Evolutionary conservation across 2,888 invertebrate species (phyloP).

Genomic region (Drosophila prostipennis): DNA sequence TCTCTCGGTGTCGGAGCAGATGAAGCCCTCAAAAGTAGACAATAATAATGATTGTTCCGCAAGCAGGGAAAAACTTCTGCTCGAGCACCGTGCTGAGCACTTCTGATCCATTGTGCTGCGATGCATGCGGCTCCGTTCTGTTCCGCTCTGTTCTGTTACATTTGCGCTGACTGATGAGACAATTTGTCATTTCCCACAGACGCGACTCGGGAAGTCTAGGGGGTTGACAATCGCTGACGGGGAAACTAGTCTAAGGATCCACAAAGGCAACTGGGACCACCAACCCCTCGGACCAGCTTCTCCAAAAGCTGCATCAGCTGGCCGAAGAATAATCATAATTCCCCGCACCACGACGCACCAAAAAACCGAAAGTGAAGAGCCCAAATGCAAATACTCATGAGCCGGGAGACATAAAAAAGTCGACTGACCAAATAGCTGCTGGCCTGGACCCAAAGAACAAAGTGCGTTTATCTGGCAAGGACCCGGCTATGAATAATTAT

Average conservation of each 20-base stretch:
- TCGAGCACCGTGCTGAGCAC: slow-evolving; percentile 11
- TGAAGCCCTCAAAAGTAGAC: slow-evolving; percentile 61
- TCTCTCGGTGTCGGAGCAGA: slow-evolving; percentile 19
- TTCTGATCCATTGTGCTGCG: slow-evolving; percentile 28
- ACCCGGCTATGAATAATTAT: slow-evolving; percentile 76
- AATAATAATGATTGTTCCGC: slow-evolving; percentile 73
- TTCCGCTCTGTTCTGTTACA: slow-evolving; percentile 14
- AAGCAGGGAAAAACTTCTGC: slow-evolving; percentile 30
- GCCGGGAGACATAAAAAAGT: not conserved
- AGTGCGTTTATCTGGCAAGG: slow-evolving; percentile 56
- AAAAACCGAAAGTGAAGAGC: slow-evolving; percentile 45
- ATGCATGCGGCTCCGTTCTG: slow-evolving; percentile 1
- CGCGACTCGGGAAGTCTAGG: slow-evolving; percentile 44
- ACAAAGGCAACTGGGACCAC: slow-evolving; percentile 19
- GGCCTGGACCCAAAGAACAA: slow-evolving; percentile 34
- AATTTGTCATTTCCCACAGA: slow-evolving; percentile 78
- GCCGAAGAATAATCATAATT: slow-evolving; percentile 60
- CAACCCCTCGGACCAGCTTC: slow-evolving; percentile 2
- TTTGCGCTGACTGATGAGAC: slow-evolving; percentile 71
- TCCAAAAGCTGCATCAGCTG: slow-evolving; percentile 53
- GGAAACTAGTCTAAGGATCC: slow-evolving; percentile 32
- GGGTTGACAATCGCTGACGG: slow-evolving; percentile 22
- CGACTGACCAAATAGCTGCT: slow-evolving; percentile 63
- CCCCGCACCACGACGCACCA: slow-evolving; percentile 7
- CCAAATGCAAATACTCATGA: slow-evolving; percentile 57